A percentile compares a stretch with the other conserved stretches of the same genome.
Evolutionary conservation across 2,888 invertebrate genomes (phyloP).

Genomic region (Geophilus truncorum): DNA sequence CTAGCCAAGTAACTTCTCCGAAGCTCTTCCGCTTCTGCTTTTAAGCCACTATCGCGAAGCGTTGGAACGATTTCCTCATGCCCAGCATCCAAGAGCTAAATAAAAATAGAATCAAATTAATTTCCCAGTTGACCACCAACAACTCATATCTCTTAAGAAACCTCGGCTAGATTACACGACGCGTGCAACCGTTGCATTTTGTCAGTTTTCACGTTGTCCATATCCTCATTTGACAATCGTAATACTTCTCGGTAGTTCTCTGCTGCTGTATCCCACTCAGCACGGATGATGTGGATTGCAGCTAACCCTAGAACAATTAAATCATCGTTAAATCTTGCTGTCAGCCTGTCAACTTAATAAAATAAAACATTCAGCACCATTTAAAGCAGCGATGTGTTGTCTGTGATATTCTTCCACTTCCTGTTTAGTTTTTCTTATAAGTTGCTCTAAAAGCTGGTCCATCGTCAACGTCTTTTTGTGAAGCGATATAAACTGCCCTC

Average conservation of each 20-base stretch:
- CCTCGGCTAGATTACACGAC: constrained; percentile 59
- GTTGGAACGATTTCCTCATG: constrained; percentile 52
- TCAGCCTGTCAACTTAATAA: neutral
- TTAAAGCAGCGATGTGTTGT: constrained; percentile 59
- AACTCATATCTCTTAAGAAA: no score
- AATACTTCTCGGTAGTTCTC: constrained; percentile 60
- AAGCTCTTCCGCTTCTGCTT: constrained; percentile 53
- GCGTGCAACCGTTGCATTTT: constrained; percentile 64
- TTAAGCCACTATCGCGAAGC: constrained; percentile 53
- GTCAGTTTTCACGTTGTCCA: constrained; percentile 56
- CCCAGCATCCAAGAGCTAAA: constrained; percentile 47
- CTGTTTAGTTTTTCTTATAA: constrained; percentile 58
- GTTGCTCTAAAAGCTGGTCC: constrained; percentile 60
- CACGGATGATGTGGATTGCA: constrained; percentile 57
- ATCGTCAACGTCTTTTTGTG: constrained; percentile 56
- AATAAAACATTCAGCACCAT: constrained; percentile 58
- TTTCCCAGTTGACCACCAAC: neutral
- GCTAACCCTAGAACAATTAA: constrained; percentile 55
- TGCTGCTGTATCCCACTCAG: constrained; percentile 56
- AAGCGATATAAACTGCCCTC: constrained; percentile 55
- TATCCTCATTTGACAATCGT: constrained; percentile 52
- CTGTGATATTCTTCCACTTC: constrained; percentile 63
- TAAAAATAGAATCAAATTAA: constrained; percentile 10
- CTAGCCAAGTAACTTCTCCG: constrained; percentile 57
- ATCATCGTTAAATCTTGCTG: neutral